phyloP scores from a whole-genome alignment of 2,797 vertebrate species.

The Phrynocephalus guinanensis region DNA sequence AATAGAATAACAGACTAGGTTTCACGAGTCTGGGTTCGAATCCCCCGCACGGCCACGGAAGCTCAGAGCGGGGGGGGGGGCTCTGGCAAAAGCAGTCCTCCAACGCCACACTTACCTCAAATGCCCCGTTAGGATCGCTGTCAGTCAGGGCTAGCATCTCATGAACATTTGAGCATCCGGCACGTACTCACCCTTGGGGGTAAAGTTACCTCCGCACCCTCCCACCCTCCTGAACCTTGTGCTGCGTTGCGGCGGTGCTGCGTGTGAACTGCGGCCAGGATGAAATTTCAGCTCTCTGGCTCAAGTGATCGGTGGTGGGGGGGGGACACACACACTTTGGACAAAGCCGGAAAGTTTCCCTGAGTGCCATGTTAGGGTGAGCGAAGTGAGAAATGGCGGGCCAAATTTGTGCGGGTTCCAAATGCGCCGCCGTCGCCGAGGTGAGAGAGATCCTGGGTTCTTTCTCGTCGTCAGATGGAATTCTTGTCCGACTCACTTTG shows the following conservation, averaged over 20 bases:
- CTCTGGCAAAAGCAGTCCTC: too few relatives aligned
- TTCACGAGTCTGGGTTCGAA: too few relatives aligned
- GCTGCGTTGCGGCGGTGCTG: neutral
- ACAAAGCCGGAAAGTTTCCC: neutral
- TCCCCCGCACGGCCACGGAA: too few relatives aligned
- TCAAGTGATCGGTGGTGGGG: neutral
- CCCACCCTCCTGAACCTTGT: conserved; percentile 13
- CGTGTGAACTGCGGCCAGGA: neutral
- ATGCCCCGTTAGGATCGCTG: too few relatives aligned
- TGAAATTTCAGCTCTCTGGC: conserved; percentile 43
- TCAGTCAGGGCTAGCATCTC: too few relatives aligned
- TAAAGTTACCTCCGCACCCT: conserved; percentile 4
- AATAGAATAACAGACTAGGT: too few relatives aligned
- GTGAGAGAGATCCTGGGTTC: too few relatives aligned
- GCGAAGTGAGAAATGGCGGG: neutral
- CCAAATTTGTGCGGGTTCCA: neutral
- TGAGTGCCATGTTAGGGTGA: neutral
- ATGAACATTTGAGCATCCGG: neutral
- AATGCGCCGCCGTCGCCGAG: too few relatives aligned
- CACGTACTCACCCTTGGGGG: conserved; percentile 14
- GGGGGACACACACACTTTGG: neutral
- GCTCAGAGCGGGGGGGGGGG: too few relatives aligned
- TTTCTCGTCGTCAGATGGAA: neutral
- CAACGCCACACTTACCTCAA: too few relatives aligned
- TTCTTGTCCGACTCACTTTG: too few relatives aligned